phyloP scores from a whole-genome alignment of 64 coral and sea anemone species.

The Montipora cactus region DNA sequence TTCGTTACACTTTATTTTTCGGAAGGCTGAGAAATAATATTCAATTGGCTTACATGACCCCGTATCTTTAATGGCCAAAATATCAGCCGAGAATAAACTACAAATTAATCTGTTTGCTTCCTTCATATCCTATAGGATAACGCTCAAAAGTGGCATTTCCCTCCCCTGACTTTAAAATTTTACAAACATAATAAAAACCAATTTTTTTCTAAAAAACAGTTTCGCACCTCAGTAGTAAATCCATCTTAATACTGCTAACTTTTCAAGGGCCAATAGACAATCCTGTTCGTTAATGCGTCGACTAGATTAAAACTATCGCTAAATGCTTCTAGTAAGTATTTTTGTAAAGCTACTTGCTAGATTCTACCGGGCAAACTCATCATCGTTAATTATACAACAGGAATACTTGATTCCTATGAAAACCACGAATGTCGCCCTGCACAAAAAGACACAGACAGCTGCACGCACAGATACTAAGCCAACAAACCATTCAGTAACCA shows the following conservation, averaged over 20 bases:
- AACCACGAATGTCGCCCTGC: not conserved
- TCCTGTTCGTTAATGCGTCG: not conserved
- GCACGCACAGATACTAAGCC: not conserved
- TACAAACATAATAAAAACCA: not conserved
- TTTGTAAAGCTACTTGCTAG: not conserved
- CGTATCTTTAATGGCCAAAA: not conserved
- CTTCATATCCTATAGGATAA: not conserved
- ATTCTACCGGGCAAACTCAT: not conserved
- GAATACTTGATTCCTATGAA: not conserved
- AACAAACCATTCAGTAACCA: not conserved
- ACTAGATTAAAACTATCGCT: not conserved
- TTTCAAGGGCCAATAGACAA: slow-evolving; percentile 29
- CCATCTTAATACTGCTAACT: not conserved
- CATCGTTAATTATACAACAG: not conserved
- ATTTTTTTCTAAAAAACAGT: not conserved
- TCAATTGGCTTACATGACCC: not conserved
- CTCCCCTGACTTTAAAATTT: not conserved
- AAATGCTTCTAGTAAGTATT: not conserved
- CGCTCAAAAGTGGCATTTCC: too few species aligned
- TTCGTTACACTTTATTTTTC: not conserved
- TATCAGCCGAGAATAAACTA: not conserved
- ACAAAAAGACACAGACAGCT: not conserved
- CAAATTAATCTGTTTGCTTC: not conserved
- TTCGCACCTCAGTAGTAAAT: slow-evolving; percentile 14
- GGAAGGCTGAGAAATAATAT: not conserved